A percentile compares a stretch with the other conserved stretches of the same genome.
Conservation (phyloP, 2,797 vertebrate genomes). For the Enteromius trimaculatus region DNA sequence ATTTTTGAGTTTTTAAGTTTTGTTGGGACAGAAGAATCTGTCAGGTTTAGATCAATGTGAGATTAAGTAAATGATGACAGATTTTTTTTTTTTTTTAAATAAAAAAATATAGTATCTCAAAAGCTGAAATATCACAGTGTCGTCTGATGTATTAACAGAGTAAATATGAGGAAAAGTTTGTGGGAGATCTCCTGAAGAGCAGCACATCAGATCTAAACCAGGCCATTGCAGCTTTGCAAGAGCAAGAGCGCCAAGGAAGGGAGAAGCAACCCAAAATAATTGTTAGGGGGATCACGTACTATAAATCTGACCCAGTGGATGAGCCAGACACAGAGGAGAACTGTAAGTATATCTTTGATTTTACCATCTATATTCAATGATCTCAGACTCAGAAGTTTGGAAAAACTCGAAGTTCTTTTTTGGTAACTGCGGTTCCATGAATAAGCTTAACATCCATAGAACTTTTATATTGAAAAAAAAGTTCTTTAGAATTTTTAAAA, state of each 20-base stretch:
- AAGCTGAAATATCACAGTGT: constrained; percentile 6
- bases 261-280: constrained; percentile 74
- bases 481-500: background rate
- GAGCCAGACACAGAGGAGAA: constrained; percentile 88
- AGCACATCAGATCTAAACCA: constrained; percentile 66
- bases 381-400: background rate
- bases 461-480: background rate
- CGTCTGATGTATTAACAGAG: constrained; percentile 70
- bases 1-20: background rate
- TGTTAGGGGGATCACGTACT: constrained; percentile 93
- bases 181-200: constrained; percentile 72
- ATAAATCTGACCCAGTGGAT: constrained; percentile 89
- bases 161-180: constrained; percentile 83
- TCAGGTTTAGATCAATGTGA: no score
- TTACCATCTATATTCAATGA: background rate
- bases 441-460: background rate
- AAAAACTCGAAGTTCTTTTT: background rate
- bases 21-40: background rate
- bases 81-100: background rate
- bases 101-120: background rate
- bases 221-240: constrained; percentile 42
- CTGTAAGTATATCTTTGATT: constrained; percentile 79
- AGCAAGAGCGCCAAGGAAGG: constrained; percentile 43
- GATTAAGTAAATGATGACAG: background rate
- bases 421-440: background rate